A percentile compares a stretch with the other conserved stretches of the same genome.
Conservation (phyloP, 2,888 invertebrate species). For the Invenusta paracnida region DNA sequence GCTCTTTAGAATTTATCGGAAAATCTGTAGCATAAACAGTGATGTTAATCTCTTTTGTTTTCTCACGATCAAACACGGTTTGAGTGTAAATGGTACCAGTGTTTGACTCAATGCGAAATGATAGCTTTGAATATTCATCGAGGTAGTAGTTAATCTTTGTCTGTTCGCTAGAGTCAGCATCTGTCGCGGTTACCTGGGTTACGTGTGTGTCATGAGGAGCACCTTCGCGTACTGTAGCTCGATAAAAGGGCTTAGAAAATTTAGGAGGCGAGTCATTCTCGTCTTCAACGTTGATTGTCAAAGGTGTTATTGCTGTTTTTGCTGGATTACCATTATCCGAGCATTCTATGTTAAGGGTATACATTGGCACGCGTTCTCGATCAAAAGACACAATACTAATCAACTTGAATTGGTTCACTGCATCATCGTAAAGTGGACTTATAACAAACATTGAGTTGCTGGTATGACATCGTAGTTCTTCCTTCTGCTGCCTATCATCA, state of each 20-base stretch:
- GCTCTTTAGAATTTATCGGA: background rate
- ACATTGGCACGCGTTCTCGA: conserved; percentile 11
- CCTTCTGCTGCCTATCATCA: conserved; percentile 20
- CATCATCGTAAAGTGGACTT: background rate
- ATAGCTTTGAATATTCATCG: background rate
- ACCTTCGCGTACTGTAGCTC: conserved; percentile 24
- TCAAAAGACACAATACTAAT: conserved; percentile 33
- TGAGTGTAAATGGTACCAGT: conserved; percentile 19
- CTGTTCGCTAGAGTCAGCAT: conserved; percentile 33
- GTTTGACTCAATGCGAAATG: conserved; percentile 28
- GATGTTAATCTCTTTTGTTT: conserved; percentile 29
- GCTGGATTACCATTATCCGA: conserved; percentile 35
- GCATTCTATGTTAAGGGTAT: conserved; percentile 17
- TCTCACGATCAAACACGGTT: conserved; percentile 38
- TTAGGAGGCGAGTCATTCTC: conserved; percentile 36
- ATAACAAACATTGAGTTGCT: background rate
- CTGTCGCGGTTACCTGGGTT: conserved; percentile 5
- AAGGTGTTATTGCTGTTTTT: background rate
- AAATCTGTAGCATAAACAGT: conserved; percentile 28
- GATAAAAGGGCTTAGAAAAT: background rate
- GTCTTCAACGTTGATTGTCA: conserved; percentile 32
- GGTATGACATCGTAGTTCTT: background rate
- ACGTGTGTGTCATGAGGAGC: background rate
- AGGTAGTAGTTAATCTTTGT: conserved; percentile 22
- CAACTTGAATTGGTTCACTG: background rate